Evolutionary conservation across 2,797 vertebrate species (phyloP).

Genomic region (Malacoraja senta): DNA sequence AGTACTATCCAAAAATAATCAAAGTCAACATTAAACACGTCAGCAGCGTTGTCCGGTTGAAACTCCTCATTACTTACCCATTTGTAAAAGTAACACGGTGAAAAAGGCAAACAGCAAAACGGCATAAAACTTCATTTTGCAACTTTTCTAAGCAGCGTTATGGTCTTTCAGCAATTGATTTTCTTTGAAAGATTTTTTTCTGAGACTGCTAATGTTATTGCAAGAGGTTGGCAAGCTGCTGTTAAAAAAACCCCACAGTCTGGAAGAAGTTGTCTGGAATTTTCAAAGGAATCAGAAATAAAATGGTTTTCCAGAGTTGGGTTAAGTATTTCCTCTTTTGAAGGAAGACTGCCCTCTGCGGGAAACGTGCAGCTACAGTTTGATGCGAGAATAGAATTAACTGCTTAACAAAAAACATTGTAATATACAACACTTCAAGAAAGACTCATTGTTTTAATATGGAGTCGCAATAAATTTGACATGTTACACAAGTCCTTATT

Average conservation of each 20-base stretch:
- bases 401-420: not conserved
- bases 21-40: not conserved
- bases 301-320: not conserved
- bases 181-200: not conserved
- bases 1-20: no score
- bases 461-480: not conserved
- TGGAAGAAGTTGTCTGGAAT: slow-evolving; percentile 11
- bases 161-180: not conserved
- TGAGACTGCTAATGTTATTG: not conserved
- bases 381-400: not conserved
- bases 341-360: not conserved
- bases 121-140: slow-evolving; percentile 10
- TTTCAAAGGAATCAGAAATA: not conserved
- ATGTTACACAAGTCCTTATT: not conserved
- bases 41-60: not conserved
- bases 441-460: not conserved
- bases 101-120: slow-evolving; percentile 13
- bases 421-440: no score
- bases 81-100: slow-evolving; percentile 25
- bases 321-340: not conserved
- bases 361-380: not conserved
- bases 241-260: not conserved
- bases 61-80: not conserved
- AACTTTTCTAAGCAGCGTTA: not conserved
- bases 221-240: not conserved